Conservation (phyloP, 2,113 vertebrate genomes). For the Podocnemis expansa region DNA sequence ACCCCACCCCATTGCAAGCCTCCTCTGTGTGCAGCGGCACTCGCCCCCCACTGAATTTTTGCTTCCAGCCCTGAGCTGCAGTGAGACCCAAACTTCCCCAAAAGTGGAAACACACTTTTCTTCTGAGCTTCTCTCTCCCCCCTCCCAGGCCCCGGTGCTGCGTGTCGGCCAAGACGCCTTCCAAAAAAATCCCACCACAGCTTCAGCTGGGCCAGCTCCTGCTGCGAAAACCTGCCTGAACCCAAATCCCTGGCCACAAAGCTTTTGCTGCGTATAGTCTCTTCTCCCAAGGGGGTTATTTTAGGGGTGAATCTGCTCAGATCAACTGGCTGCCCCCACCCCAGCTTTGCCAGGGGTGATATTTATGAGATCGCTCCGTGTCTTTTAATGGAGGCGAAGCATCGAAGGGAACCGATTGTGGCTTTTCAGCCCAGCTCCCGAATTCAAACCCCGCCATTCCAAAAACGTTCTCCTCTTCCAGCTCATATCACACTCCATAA, state of each 20-base stretch:
- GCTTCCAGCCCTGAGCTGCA: neutral
- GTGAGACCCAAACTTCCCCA: neutral
- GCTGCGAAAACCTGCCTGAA: neutral
- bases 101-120: neutral
- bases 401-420: neutral
- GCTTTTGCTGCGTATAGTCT: neutral
- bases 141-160: neutral
- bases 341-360: neutral
- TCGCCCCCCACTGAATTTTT: neutral
- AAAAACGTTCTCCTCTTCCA: neutral
- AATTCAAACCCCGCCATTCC: neutral
- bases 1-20: neutral
- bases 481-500: constrained; percentile 13
- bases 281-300: neutral
- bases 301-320: neutral
- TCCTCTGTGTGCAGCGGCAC: neutral
- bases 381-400: neutral
- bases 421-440: neutral
- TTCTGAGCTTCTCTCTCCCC: neutral
- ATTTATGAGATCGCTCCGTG: neutral
- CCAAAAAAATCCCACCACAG: neutral
- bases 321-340: neutral
- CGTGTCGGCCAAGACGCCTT: neutral
- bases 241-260: neutral
- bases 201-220: neutral